A percentile compares a stretch with the other conserved stretches of the same genome.
Evolutionary conservation across 2,888 invertebrate species (phyloP).

Genomic region (Sipha maydis): DNA sequence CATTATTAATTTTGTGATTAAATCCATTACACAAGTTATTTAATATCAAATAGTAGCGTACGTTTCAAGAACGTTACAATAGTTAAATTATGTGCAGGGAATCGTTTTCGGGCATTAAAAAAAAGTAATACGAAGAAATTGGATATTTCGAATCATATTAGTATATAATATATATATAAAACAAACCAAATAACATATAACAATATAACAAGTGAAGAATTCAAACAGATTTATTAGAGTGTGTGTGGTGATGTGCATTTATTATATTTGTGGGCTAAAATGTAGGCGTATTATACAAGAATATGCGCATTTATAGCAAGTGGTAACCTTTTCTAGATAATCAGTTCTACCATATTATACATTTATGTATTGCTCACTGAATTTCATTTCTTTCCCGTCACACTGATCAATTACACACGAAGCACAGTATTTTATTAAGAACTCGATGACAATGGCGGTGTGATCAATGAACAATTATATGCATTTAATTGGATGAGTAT

Average conservation of each 20-base stretch:
- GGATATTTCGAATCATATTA: background rate
- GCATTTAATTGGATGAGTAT: slow-evolving; percentile 20
- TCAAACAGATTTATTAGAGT: background rate
- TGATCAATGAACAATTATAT: slow-evolving; percentile 15
- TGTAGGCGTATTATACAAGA: slow-evolving; percentile 36
- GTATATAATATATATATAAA: background rate
- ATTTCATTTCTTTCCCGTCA: background rate
- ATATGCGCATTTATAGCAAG: background rate
- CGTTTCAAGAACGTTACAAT: background rate
- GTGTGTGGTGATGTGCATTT: slow-evolving; percentile 4
- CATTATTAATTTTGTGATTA: background rate
- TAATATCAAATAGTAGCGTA: background rate
- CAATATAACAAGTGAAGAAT: too few relatives aligned
- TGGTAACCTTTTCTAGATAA: background rate
- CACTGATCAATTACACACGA: background rate
- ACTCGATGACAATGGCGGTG: background rate
- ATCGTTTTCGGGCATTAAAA: background rate
- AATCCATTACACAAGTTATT: background rate
- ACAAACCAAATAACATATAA: slow-evolving; percentile 7
- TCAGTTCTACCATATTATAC: background rate
- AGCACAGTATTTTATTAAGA: background rate
- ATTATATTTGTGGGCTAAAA: slow-evolving; percentile 60
- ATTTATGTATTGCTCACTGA: background rate
- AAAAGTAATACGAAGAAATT: slow-evolving; percentile 3
- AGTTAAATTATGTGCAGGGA: background rate